A percentile compares a stretch with the other conserved stretches of the same genome.
Conservation (phyloP, 2,888 invertebrate species). For the Hermodice carunculata region DNA sequence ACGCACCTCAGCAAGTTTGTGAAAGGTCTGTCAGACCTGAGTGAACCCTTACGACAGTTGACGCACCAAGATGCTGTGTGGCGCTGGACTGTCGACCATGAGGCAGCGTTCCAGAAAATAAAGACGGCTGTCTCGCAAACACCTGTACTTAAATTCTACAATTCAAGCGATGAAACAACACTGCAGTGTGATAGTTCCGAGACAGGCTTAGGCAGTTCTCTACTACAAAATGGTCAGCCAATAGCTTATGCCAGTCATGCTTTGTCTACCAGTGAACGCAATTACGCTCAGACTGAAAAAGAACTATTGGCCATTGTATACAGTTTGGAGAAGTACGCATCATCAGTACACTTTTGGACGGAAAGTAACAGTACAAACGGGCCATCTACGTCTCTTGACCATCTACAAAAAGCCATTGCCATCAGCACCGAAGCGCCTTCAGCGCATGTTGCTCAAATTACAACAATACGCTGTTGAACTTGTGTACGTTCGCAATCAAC, state of each 20-base stretch:
- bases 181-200: slow-evolving; percentile 20
- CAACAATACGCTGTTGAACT: too few species aligned
- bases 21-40: slow-evolving; percentile 21
- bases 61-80: slow-evolving; percentile 28
- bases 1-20: slow-evolving; percentile 33
- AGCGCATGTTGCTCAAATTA: slow-evolving; percentile 19
- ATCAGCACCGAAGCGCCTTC: slow-evolving; percentile 21
- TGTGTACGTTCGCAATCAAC: too few species aligned
- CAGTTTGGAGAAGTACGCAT: slow-evolving; percentile 16
- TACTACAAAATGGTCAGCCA: slow-evolving; percentile 21
- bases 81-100: slow-evolving; percentile 24
- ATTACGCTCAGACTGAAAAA: slow-evolving; percentile 27
- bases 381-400: slow-evolving; percentile 21
- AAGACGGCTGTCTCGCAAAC: neutral
- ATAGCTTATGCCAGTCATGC: slow-evolving; percentile 18
- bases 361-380: slow-evolving; percentile 13
- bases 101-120: slow-evolving; percentile 27
- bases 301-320: slow-evolving; percentile 21
- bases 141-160: slow-evolving; percentile 22
- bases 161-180: slow-evolving; percentile 6
- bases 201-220: slow-evolving; percentile 15
- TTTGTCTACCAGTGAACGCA: slow-evolving; percentile 14
- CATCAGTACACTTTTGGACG: slow-evolving; percentile 26
- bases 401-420: slow-evolving; percentile 18
- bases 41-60: slow-evolving; percentile 22